Evolutionary conservation across 1,140 invertebrate genomes (phyloP).

Genomic region (Hermetia illucens): DNA sequence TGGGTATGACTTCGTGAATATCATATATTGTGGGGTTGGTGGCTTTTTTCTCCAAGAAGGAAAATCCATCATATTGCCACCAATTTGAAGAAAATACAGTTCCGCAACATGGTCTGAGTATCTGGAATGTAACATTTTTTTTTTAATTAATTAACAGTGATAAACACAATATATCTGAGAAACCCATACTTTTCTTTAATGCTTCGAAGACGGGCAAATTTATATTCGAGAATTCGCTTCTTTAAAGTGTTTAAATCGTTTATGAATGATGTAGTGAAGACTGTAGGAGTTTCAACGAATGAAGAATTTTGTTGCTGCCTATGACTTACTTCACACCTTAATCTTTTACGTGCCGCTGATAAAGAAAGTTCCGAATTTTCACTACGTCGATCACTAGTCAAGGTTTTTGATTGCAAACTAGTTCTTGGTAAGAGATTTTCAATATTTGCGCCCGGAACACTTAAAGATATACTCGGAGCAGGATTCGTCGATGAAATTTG

Average conservation of each 20-base stretch:
- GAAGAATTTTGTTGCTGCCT: neutral
- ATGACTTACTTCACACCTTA: neutral
- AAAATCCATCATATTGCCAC: conserved; percentile 79
- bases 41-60: conserved; percentile 65
- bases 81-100: conserved; percentile 68
- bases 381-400: conserved; percentile 15
- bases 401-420: conserved; percentile 14
- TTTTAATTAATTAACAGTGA: conserved; percentile 2
- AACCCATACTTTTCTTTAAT: conserved; percentile 26
- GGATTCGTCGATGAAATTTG: neutral
- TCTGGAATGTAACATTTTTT: conserved; percentile 22
- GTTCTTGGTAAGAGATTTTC: too few species aligned
- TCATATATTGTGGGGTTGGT: conserved; percentile 50
- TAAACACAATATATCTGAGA: neutral
- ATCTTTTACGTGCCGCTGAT: conserved; percentile 13
- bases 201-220: conserved; percentile 25
- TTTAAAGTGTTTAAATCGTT: conserved; percentile 25
- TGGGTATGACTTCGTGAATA: conserved; percentile 58
- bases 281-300: neutral
- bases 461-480: neutral
- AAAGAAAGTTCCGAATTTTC: conserved; percentile 11
- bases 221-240: conserved; percentile 28
- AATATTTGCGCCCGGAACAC: too few species aligned
- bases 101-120: conserved; percentile 72
- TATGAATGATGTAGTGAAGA: conserved; percentile 4